Conservation (phyloP, 35 echinoderm and acorn worm species). For the Diadema setosum region DNA sequence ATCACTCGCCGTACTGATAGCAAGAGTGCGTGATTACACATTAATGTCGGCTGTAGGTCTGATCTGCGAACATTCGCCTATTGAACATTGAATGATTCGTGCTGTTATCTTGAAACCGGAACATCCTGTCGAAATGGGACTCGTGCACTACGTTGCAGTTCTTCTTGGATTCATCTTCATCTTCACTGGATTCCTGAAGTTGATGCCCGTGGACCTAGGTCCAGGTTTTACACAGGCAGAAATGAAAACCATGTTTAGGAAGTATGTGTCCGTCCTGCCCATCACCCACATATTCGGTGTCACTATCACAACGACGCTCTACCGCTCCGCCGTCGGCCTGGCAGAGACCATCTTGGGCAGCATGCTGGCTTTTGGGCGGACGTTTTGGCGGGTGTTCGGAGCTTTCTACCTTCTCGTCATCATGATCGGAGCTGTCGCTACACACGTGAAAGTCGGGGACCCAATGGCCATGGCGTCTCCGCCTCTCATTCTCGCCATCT, state of each 20-base stretch:
- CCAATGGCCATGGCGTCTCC: background rate
- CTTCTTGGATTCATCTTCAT: background rate
- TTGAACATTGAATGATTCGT: too few species aligned
- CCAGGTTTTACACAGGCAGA: background rate
- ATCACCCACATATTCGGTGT: background rate
- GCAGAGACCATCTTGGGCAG: background rate
- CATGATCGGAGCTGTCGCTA: background rate
- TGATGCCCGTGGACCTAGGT: background rate
- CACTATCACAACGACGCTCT: background rate
- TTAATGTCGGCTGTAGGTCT: too few species aligned
- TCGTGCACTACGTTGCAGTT: background rate
- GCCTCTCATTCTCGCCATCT: background rate
- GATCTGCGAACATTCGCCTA: too few species aligned
- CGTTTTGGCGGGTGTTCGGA: background rate
- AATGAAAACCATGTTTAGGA: conserved; percentile 4
- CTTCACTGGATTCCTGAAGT: background rate
- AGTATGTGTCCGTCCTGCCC: background rate
- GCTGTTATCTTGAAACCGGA: too few species aligned
- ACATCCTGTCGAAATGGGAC: background rate
- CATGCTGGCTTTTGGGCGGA: background rate
- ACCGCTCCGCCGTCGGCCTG: background rate
- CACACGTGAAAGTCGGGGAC: background rate
- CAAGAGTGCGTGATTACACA: too few species aligned
- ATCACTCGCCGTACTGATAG: too few species aligned
- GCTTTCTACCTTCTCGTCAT: background rate